phyloP scores from a whole-genome alignment of 2,113 vertebrate genomes.

The Setophaga petechia region DNA sequence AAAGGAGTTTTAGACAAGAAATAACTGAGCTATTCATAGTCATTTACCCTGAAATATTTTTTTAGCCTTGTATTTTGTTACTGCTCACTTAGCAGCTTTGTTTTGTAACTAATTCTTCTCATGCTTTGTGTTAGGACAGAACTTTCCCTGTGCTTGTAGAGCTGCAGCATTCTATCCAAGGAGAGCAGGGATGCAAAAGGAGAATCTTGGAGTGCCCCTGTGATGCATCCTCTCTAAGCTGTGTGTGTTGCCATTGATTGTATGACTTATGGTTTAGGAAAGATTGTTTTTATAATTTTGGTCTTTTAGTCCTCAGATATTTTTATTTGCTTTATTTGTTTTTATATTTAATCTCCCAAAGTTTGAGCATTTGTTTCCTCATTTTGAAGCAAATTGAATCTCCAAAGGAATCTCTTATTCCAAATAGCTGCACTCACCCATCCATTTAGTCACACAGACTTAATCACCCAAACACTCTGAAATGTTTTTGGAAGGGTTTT shows the following conservation, averaged over 20 bases:
- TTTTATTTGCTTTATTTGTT: neutral
- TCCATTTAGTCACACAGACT: neutral
- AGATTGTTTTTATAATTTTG: neutral
- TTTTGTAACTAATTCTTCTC: neutral
- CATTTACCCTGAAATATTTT: neutral
- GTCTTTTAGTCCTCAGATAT: neutral
- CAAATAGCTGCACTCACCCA: neutral
- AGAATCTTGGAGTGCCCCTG: neutral
- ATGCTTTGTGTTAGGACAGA: neutral
- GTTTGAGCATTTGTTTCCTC: neutral
- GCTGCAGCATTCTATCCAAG: neutral
- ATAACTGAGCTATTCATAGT: neutral
- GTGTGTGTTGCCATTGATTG: neutral
- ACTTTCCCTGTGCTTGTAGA: neutral
- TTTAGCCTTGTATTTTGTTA: neutral
- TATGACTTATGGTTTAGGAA: neutral
- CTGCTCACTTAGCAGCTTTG: neutral
- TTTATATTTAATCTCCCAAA: neutral
- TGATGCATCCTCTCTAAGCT: neutral
- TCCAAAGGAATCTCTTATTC: neutral
- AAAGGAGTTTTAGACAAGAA: neutral
- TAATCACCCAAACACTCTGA: neutral
- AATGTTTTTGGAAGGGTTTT: neutral
- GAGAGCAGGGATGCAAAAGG: neutral
- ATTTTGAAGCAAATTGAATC: neutral